Base-by-base conservation (phyloP, 2,113 vertebrate species). In the Saccopteryx bilineata region DNA sequence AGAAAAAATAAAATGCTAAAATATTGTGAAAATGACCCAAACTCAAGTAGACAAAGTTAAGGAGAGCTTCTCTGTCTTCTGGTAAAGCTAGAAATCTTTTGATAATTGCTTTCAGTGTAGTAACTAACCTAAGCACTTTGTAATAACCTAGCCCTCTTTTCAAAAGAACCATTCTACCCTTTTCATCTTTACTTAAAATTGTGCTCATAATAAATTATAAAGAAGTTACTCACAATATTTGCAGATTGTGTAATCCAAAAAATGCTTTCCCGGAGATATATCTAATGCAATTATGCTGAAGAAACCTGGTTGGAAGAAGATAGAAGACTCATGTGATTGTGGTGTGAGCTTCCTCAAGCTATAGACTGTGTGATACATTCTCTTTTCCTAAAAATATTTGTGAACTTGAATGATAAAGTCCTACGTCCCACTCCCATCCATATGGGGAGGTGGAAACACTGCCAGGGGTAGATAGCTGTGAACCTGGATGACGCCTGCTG, bases 211-310 rank as follows among this genome's bases (percentile, higher is more conserved):
- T 39, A 81, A 78, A 71, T 68, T 21, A 84, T 50, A 76, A 91
- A 94, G 58, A 80, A 90, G 7, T 65, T 76, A 99, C 98, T 99
- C 95, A 99, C 98, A 99, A 56, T 97, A 97, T 98, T 93, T 98
- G 98, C 52, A 99, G 97, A 78, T 90, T 98, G 90, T 97, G 90
- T 81, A 99, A 97, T 91, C 98, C 98, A 52, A 97, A 98, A 97
- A 99, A 99, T 39, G 98, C 98, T 72, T 97, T 97, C 63, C 93
- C 98, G 91, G 98, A 99, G 81, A 99, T 95, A 50, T 91, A 87
- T 95, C 97, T 97, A 69, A 99, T 98, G 89, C 97, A 98, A 94
- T 99, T 99, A 95, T 99, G 97, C 92, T 99, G 98, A 24, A 99
- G 98, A 97, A 99, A 99, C 91, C 98, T 98, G 68, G 24, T 21